Base-by-base conservation (phyloP, 2,888 invertebrate genomes). In the Peribatodes rhomboidaria region DNA sequence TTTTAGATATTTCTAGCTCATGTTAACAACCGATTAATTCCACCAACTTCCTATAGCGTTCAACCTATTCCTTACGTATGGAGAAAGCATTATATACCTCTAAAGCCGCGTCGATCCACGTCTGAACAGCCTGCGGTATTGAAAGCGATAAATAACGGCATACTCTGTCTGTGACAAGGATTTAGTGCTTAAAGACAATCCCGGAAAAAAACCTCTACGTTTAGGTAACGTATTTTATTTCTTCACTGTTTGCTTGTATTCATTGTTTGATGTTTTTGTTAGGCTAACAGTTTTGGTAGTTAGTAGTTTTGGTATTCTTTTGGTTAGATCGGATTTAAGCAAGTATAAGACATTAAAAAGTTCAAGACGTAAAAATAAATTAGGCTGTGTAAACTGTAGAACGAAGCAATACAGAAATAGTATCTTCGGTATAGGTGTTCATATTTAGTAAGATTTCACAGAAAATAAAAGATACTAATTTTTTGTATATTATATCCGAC, bases 81-180 rank as follows among this genome's bases (percentile, higher is more conserved):
- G 7, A 44, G 13, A 44, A 27, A 46, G 13, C 16, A 22, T 27
- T 27, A 6, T 55, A 13, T 46, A 41, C 14, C 35, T 44, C 18
- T 0, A 33, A 2, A 31, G 0, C 20, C 31, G 44, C 31, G 46
- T 16, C 11, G 58, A 13, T 58, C 54, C 49, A 35, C n/a, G 6
- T 64, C 14, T 10, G 42, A 53, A 20, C 58, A 58, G 27, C 0
- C 33, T 27, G 46, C 41, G 39, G 53, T 58, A 58, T 58, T 54
- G 58, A 54, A 42, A 33, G 58, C 63, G 27, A 64, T 64, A 64
- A 64, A 64, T 58, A 58, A 64, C 54, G 18, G 4, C 47, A 49
- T 63, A 58, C 54, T 58, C 53, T 58, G 63, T 39, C 53, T 54
- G 54, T 64, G 63, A 64, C 63, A 47, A 22, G 53, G 63, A 64